Evolutionary conservation across 2,113 vertebrate species (phyloP), one percentile per base, ranked within the genome.

Genomic region (Podiceps cristatus): DNA sequence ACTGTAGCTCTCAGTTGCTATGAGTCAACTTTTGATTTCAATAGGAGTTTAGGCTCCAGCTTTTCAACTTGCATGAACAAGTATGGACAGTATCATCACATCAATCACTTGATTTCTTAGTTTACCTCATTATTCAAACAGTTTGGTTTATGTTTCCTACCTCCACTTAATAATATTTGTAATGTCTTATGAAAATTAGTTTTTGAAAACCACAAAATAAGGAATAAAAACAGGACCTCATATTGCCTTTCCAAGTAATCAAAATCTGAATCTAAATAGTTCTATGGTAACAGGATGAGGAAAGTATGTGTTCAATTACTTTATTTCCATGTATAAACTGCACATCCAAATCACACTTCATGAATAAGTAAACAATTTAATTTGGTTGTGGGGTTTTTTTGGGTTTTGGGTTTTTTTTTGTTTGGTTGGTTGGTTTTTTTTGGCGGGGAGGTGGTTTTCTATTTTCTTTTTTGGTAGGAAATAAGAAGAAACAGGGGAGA

Each of bases 301-400:
- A 96, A 94, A 94, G 69, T 94, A 74, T 76, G 20, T 79, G 97
- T 95, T 94, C 80, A 96, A 87, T 96, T 95, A 94, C 74, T 62
- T 87, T 94, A 93, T 95, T 90, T 45, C 31, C 62, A 55, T 85
- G 37, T 84, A 77, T 59, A 91, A 96, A 52, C 27, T 67, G 40
- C 76, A 81, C 17, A 86, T 62, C 88, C 27, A 96, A 97, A 95
- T 87, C 86, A 96, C 22, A 19, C 28, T 84, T 86, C 1, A 7
- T 93, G 82, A 96, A 94, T 81, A 92, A 90, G 60, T 88, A 92
- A 90, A 78, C 66, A 89, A 95, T 84, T 92, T 86, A 90, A 89
- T 94, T 91, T 87, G 9, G n/a, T 71, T 88, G 80, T 7, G 45
- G 35, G 19, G 28, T 40, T 74, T 18, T 62, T 88, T 37, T 27